Evolutionary conservation across 2,888 invertebrate genomes (phyloP).

Genomic region (Drosophila austrosaltans): DNA sequence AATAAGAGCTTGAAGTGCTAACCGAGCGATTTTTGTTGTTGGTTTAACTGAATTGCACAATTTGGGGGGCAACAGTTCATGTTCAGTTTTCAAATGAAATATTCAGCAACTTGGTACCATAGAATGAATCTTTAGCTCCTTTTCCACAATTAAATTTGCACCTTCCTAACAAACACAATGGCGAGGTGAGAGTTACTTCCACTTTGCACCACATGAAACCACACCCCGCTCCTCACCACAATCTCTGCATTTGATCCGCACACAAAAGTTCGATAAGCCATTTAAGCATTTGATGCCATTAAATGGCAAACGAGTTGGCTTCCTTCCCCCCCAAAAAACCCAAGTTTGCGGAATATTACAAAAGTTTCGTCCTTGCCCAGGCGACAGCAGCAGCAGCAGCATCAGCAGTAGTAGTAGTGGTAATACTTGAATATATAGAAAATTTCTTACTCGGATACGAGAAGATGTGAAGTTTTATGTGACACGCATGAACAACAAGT

Average conservation of each 20-base stretch:
- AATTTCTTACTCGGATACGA: slow-evolving; percentile 8
- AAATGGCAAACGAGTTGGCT: slow-evolving; percentile 36
- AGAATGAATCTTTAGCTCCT: not conserved
- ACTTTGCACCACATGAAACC: not conserved
- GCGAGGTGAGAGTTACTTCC: not conserved
- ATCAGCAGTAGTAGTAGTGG: not conserved
- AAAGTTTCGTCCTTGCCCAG: slow-evolving; percentile 50
- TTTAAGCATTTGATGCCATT: slow-evolving; percentile 44
- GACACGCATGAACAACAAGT: slow-evolving; percentile 57
- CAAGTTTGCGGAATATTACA: slow-evolving; percentile 70
- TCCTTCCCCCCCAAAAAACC: slow-evolving; percentile 34
- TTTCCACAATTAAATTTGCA: slow-evolving; percentile 4
- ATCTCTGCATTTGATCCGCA: slow-evolving; percentile 24
- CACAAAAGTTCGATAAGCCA: slow-evolving; percentile 53
- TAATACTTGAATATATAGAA: slow-evolving; percentile 9
- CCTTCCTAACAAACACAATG: slow-evolving; percentile 1
- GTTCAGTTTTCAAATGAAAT: slow-evolving; percentile 3
- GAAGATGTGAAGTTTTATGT: slow-evolving; percentile 41
- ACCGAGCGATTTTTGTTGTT: not conserved
- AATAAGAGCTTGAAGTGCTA: not conserved
- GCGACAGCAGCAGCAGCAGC: not conserved
- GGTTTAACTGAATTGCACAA: slow-evolving; percentile 2
- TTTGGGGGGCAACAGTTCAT: not conserved
- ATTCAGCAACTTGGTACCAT: not conserved
- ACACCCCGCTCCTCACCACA: not conserved